These are phyloP conservation scores for Mirza zaza DNA, from an alignment of 2,113 vertebrate species.

Conservation along the genomic window DNA sequence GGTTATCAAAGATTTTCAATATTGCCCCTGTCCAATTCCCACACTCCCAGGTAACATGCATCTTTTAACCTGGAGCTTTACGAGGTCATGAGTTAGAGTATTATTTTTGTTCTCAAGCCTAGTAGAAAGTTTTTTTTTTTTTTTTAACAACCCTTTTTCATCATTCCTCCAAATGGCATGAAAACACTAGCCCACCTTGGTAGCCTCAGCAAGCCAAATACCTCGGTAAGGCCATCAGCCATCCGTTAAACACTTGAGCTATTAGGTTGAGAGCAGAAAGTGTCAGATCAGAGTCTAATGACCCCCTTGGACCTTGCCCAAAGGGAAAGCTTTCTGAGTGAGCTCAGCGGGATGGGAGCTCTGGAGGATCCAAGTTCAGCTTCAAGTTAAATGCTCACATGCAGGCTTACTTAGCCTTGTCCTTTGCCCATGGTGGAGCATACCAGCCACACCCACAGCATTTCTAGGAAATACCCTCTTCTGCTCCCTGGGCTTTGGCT, in stretches of 20 bases:
- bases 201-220: slow-evolving; percentile 10
- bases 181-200: neutral
- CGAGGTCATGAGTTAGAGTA: neutral
- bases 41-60: neutral
- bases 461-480: slow-evolving; percentile 49
- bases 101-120: neutral
- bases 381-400: neutral
- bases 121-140: neutral
- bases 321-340: slow-evolving; percentile 40
- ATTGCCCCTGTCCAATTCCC: neutral
- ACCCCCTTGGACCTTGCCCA: slow-evolving; percentile 19
- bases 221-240: neutral
- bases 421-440: neutral
- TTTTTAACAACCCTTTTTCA: neutral
- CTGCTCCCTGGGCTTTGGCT: neutral
- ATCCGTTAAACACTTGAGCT: neutral
- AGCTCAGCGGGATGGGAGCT: slow-evolving; percentile 21
- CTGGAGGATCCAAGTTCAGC: slow-evolving; percentile 19
- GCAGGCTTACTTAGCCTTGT: slow-evolving; percentile 7
- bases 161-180: neutral
- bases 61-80: neutral
- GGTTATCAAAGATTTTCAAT: slow-evolving; percentile 7
- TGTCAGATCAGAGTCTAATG: slow-evolving; percentile 5
- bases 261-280: neutral
- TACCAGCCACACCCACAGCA: neutral